Percentiles rank a stretch among this genome's conserved stretches.
These are phyloP conservation scores for Drosophila arizonae DNA, from an alignment of 1,140 invertebrate genomes.

Conservation along the genomic window DNA sequence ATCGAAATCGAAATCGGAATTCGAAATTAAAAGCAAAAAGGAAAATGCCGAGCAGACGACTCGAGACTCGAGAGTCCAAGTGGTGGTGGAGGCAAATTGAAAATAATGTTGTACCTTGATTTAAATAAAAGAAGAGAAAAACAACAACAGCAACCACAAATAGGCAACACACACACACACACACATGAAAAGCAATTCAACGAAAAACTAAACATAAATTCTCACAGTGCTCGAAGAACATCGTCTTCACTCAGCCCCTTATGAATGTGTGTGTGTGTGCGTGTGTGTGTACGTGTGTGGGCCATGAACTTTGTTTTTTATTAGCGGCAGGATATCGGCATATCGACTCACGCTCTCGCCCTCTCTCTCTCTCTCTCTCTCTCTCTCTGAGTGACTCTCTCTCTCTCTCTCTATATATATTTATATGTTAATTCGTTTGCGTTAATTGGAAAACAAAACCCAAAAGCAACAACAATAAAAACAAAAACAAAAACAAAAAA, in stretches of 20 bases:
- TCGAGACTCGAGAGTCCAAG: conserved; percentile 13
- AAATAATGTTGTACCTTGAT: conserved; percentile 73
- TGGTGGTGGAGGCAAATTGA: conserved; percentile 44
- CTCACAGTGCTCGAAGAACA: conserved; percentile 21
- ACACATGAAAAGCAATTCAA: conserved; percentile 40
- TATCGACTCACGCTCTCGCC: background rate
- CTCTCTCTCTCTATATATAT: conserved; percentile 26
- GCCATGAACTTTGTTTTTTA: conserved; percentile 72
- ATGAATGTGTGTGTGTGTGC: background rate
- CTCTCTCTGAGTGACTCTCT: no score
- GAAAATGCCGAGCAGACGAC: conserved; percentile 3
- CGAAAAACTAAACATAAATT: conserved; percentile 74
- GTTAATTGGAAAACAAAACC: conserved; percentile 57
- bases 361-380: background rate
- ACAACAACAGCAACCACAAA: conserved; percentile 28
- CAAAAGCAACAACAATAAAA: conserved; percentile 15
- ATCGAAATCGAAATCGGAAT: conserved; percentile 36
- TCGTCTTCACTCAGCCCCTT: conserved; percentile 22
- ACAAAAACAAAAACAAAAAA: conserved; percentile 1
- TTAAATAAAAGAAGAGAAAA: conserved; percentile 63
- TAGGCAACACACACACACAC: background rate
- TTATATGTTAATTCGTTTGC: conserved; percentile 66
- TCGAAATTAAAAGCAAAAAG: conserved; percentile 48
- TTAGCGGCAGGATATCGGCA: conserved; percentile 62
- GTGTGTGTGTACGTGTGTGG: conserved; percentile 44